Conservation (phyloP, 1,140 invertebrate genomes). For the Odontomachus brunneus region DNA sequence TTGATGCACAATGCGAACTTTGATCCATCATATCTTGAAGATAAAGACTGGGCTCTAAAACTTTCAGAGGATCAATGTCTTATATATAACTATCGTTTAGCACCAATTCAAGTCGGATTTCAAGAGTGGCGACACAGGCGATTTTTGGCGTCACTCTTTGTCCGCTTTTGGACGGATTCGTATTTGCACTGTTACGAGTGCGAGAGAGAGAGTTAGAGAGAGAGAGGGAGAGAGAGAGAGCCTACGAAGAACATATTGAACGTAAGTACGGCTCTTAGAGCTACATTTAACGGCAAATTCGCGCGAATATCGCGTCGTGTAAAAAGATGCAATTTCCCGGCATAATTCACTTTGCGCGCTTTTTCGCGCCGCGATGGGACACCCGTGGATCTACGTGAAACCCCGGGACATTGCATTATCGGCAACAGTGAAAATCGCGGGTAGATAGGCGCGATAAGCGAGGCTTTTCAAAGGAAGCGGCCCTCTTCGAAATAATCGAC, state of each 20-base stretch:
- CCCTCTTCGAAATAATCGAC: constrained; percentile 63
- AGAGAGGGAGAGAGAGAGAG: too few relatives aligned
- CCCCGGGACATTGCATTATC: constrained; percentile 54
- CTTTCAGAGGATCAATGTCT: too few relatives aligned
- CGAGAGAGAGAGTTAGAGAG: too few relatives aligned
- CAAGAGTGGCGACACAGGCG: too few relatives aligned
- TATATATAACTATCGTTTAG: too few relatives aligned
- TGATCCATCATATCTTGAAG: too few relatives aligned
- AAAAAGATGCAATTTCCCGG: constrained; percentile 57
- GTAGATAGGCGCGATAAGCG: constrained; percentile 54
- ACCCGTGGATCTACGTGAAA: constrained; percentile 36
- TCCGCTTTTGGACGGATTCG: not conserved
- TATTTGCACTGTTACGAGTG: too few relatives aligned
- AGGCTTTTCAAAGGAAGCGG: constrained; percentile 37
- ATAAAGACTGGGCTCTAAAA: too few relatives aligned
- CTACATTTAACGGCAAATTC: constrained; percentile 56
- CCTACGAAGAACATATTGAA: constrained; percentile 24
- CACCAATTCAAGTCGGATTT: too few relatives aligned
- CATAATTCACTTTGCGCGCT: constrained; percentile 57
- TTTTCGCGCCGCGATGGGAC: constrained; percentile 45
- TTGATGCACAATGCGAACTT: too few relatives aligned
- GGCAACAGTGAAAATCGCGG: constrained; percentile 56
- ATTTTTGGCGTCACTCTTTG: too few relatives aligned
- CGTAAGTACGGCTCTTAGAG: constrained; percentile 55
- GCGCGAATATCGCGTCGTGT: constrained; percentile 59